A percentile compares a stretch with the other conserved stretches of the same genome.
Evolutionary conservation across 1,140 invertebrate species (phyloP).

Genomic region (Grapholita molesta): DNA sequence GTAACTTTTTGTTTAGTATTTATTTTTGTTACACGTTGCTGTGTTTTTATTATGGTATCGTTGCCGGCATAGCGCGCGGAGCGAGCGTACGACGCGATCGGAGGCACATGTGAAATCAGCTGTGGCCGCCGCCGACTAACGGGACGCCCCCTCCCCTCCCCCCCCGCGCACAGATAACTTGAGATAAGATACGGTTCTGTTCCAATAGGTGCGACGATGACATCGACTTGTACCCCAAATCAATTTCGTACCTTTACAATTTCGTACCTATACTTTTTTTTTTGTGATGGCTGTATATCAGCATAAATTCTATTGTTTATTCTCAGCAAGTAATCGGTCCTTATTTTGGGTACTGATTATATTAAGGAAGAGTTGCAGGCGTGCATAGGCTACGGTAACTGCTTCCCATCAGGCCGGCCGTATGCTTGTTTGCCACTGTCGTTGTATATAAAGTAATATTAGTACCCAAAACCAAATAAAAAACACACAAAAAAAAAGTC

Average conservation of each 20-base stretch:
- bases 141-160: constrained; percentile 40
- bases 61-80: constrained; percentile 48
- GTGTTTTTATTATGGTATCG: neutral
- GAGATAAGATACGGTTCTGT: constrained; percentile 1
- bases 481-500: too few relatives aligned
- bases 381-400: too few relatives aligned
- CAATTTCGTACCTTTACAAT: neutral
- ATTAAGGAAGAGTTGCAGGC: too few relatives aligned
- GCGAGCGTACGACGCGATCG: constrained; percentile 45
- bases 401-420: too few relatives aligned
- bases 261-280: too few relatives aligned
- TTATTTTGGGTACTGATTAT: too few relatives aligned
- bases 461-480: too few relatives aligned
- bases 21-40: neutral
- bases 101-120: constrained; percentile 72
- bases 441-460: too few relatives aligned
- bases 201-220: constrained; percentile 1
- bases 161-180: constrained; percentile 22
- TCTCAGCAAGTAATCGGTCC: too few relatives aligned
- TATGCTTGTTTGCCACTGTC: too few relatives aligned
- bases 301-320: too few relatives aligned
- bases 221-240: neutral
- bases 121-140: constrained; percentile 53
- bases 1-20: neutral
- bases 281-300: too few relatives aligned